Base-by-base conservation (phyloP, 1,140 invertebrate genomes). In the Anadara kagoshimensis region DNA sequence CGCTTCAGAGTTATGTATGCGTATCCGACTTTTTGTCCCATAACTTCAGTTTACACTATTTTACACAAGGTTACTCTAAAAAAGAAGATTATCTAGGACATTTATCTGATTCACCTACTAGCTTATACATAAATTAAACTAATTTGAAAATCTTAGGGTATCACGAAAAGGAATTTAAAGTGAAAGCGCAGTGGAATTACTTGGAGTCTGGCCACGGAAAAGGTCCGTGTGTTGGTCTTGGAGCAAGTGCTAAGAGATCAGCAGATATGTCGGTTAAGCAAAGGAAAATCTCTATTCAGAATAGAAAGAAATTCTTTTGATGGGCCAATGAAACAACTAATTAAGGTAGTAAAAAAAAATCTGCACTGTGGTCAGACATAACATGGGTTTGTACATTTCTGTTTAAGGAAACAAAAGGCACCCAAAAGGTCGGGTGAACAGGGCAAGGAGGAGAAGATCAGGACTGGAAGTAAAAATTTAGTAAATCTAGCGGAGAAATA, bases 1-100 rank as follows among this genome's bases (percentile, higher is more conserved):
- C 1, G 54, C 16, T 67, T 20, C 53, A 44, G 14, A 63, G 61
- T 29, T 45, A 68, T 58, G 66, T 57, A 7, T 53, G 36, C 24
- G 24, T 29, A 16, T 68, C 66, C 0, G 53, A 68, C 26, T 53
- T 68, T 7, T 11, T 68, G 66, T 57, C 53, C 4, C 66, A 68
- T 24, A 68, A 68, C 26, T n/a, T 54, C 2, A 8, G 14, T 18
- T 18, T 54, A 47, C 53, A 58, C 5, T 57, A 57, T n/a, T 29
- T 54, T 7, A 58, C 47, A 1, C 47, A 49, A 43, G 10, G 36
- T 20, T 4, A 26, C 0, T 20, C 24, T 68, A 24, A 16, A 58
- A 57, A 68, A 11, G 24, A 56, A 10, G 12, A 44, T 18, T 26
- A 12, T 26, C 45, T 68, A 1, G 53, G 58, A 29, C 58, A 68